These are phyloP conservation scores for Gadus chalcogrammus DNA, from an alignment of 2,113 vertebrate genomes.

Conservation along the genomic window DNA sequence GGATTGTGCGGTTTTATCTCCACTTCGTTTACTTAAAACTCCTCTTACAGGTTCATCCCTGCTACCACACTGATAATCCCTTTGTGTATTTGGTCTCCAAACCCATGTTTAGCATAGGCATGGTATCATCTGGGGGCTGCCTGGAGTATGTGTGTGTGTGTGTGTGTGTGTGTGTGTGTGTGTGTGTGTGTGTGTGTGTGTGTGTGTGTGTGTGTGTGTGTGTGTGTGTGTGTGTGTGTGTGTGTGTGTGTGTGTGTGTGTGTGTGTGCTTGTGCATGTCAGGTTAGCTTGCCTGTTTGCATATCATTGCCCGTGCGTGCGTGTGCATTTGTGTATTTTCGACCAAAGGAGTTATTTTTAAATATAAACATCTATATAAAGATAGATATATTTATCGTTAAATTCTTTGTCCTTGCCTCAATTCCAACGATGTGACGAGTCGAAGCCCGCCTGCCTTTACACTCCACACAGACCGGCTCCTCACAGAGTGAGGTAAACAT, in stretches of 20 bases:
- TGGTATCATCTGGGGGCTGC: constrained; percentile 14
- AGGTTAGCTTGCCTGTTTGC: not conserved
- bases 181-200: not conserved
- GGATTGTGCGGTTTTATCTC: no score
- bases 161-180: not conserved
- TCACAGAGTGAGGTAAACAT: no score
- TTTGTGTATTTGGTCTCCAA: constrained; percentile 3
- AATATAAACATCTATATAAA: no score
- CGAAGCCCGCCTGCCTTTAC: no score
- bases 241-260: not conserved
- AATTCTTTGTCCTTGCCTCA: no score
- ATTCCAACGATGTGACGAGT: no score
- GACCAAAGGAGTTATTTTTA: no score
- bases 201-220: not conserved
- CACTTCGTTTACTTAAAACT: not conserved
- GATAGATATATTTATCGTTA: no score
- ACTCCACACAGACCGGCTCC: no score
- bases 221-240: not conserved
- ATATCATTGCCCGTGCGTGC: not conserved
- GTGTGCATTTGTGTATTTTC: not conserved
- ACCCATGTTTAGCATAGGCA: constrained; percentile 4
- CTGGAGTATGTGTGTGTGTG: not conserved
- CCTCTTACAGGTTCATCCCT: not conserved
- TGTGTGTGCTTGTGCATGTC: not conserved
- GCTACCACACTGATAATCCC: not conserved